Conservation (phyloP, 2,113 vertebrate species). For the Misgurnus anguillicaudatus region DNA sequence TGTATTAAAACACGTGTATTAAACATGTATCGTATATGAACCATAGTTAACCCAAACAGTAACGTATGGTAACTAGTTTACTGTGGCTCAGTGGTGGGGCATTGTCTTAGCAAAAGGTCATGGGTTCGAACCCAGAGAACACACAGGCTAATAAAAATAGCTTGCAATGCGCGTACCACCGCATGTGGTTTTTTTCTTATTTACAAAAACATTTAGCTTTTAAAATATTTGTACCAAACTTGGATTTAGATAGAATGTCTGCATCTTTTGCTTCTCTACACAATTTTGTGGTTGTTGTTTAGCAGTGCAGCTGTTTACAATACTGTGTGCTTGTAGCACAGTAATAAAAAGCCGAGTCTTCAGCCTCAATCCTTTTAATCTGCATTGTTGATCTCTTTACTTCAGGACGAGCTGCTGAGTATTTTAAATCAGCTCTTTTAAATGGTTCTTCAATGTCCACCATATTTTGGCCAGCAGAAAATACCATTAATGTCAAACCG, state of each 20-base stretch:
- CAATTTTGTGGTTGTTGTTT: slow-evolving; percentile 36
- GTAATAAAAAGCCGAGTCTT: slow-evolving; percentile 49
- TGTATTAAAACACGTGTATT: too few species aligned
- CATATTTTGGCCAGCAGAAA: slow-evolving; percentile 25
- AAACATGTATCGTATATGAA: too few species aligned
- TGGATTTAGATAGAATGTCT: not conserved
- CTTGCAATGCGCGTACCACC: too few species aligned
- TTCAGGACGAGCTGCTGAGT: slow-evolving; percentile 31
- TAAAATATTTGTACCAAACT: too few species aligned
- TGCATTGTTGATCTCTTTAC: slow-evolving; percentile 34
- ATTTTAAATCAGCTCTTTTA: slow-evolving; percentile 14
- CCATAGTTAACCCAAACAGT: too few species aligned
- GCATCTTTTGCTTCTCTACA: not conserved
- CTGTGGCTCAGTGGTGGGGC: too few species aligned
- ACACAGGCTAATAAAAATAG: too few species aligned
- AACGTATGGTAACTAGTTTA: too few species aligned
- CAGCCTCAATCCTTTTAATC: slow-evolving; percentile 34
- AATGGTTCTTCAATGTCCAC: slow-evolving; percentile 31
- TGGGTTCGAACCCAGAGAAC: too few species aligned
- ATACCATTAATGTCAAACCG: slow-evolving; percentile 35
- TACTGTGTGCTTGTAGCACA: slow-evolving; percentile 56
- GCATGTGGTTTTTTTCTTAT: too few species aligned
- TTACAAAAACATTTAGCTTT: too few species aligned
- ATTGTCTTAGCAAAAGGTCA: too few species aligned
- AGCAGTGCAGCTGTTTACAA: slow-evolving; percentile 16